Evolutionary conservation across 2,113 vertebrate genomes (phyloP).

Genomic region (human): DNA sequence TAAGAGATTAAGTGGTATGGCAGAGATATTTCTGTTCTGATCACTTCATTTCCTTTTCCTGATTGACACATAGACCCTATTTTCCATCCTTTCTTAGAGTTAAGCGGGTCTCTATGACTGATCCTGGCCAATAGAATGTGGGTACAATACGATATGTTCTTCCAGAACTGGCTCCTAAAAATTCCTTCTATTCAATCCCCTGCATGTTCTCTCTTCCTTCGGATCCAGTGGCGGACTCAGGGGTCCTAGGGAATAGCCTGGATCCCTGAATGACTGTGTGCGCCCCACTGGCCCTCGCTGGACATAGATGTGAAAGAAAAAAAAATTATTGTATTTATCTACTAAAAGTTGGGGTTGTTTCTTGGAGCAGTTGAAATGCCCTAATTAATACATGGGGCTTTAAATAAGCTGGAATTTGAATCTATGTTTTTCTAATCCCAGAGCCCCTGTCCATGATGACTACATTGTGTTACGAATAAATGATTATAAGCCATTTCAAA

Average conservation of each 20-base stretch:
- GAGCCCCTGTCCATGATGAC: background rate
- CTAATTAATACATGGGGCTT: background rate
- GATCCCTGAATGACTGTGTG: background rate
- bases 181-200: background rate
- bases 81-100: background rate
- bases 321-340: background rate
- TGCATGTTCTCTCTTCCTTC: background rate
- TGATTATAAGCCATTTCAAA: constrained; percentile 19
- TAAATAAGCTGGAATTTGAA: constrained; percentile 20
- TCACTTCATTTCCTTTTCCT: background rate
- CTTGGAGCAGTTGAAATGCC: background rate
- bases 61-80: background rate
- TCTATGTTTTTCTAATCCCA: background rate
- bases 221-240: background rate
- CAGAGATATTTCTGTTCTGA: background rate
- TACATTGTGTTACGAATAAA: constrained; percentile 20
- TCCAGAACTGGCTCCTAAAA: background rate
- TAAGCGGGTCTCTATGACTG: background rate
- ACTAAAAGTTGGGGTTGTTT: background rate
- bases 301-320: background rate
- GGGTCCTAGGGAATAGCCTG: background rate
- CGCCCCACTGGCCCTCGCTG: background rate
- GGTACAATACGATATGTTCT: background rate
- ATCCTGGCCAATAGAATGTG: background rate
- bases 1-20: background rate